Percentiles rank a stretch among this genome's conserved stretches.
phyloP scores from a whole-genome alignment of 2,888 invertebrate species.

The Hypomecis atomaria region DNA sequence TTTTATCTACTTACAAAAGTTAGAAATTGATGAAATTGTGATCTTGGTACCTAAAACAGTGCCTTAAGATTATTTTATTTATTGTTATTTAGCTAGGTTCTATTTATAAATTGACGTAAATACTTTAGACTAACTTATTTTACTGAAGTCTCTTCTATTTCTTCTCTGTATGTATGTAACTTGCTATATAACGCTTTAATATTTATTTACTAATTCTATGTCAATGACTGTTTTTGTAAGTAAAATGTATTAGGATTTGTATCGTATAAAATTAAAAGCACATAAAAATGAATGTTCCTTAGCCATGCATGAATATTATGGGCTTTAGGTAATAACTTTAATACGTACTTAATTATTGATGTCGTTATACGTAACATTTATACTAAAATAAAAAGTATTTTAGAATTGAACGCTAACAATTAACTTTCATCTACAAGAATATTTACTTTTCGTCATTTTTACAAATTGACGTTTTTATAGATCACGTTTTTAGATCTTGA shows the following conservation, averaged over 20 bases:
- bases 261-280: conserved; percentile 24
- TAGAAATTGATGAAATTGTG: conserved; percentile 76
- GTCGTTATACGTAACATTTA: conserved; percentile 28
- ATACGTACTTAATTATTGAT: conserved; percentile 36
- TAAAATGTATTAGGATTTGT: conserved; percentile 38
- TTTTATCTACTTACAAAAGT: conserved; percentile 60
- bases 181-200: conserved; percentile 55
- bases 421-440: conserved; percentile 10
- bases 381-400: conserved; percentile 14
- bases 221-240: conserved; percentile 49
- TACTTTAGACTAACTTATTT: conserved; percentile 69
- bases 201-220: conserved; percentile 59
- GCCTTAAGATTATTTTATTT: conserved; percentile 83
- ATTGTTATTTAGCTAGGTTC: conserved; percentile 80
- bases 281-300: conserved; percentile 44
- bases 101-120: conserved; percentile 78
- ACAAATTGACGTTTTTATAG: conserved; percentile 40
- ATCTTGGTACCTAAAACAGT: conserved; percentile 81
- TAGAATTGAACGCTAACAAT: conserved; percentile 13
- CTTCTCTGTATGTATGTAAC: conserved; percentile 47
- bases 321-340: conserved; percentile 33
- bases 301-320: conserved; percentile 44
- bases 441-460: conserved; percentile 26
- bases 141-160: conserved; percentile 55
- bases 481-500: conserved; percentile 68